Base-by-base conservation (phyloP, 2,888 invertebrate species). In the Tetropium fuscum region DNA sequence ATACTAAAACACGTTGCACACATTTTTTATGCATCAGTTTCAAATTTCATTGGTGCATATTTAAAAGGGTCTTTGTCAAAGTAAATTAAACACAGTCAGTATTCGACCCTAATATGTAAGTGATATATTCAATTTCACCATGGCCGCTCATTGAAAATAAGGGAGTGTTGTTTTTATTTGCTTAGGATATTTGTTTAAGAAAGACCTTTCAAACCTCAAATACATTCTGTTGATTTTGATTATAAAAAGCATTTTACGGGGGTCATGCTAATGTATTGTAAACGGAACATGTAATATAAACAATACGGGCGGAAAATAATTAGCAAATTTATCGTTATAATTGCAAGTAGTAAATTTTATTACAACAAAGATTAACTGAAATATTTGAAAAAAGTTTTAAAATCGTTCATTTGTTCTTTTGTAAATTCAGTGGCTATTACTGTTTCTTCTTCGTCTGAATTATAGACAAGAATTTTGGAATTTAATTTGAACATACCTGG, bases 141-240 rank as follows among this genome's bases (percentile, higher is more conserved):
- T 48, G 48, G 48, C 48, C 36, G 48, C 36, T 36, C 48, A 38
- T 48, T 25, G 58, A 66, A 69, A 70, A 69, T 72, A 64, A 73
- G 74, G 75, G 74, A 71, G 73, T 70, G 73, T 72, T 73, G 71
- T 72, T 74, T 74, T 73, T 76, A 75, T 78, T 78, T 77, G 75
- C 71, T 78, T 76, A 78, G 77, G 77, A 73, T 76, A 74, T 77
- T 76, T 76, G 74, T 69, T 68, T 69, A 71, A 67, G 71, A 65
- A 70, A 58, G 76, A 73, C 75, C 76, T 77, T 75, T 75, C 69
- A 66, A 75, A 75, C 70, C 70, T 74, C 74, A 78, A 76, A 77
- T 71, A 77, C 66, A 66, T 71, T 72, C 62, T 72, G 70, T 66
- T 69, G 70, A 66, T 69, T 66, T 70, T 66, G 63, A 66, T 64